These are phyloP conservation scores for Papilio polyxenes DNA, from an alignment of 1,140 invertebrate genomes.

Conservation along the genomic window DNA sequence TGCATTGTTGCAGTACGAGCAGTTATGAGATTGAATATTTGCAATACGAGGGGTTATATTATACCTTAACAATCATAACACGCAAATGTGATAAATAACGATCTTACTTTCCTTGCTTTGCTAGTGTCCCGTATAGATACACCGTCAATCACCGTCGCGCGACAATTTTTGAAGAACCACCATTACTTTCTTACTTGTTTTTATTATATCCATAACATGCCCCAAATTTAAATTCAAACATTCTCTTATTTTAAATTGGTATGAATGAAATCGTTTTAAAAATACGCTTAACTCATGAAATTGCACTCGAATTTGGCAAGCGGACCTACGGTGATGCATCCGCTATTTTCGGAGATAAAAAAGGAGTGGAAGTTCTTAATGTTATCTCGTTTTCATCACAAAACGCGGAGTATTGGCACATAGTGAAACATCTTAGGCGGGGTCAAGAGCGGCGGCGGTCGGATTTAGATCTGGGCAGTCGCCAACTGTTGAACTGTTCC, in stretches of 20 bases:
- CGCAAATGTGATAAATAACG: not conserved
- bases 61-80: not conserved
- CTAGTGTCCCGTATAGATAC: too few species aligned
- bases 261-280: slow-evolving; percentile 1
- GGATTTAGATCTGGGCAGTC: slow-evolving; percentile 72
- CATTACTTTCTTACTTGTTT: not conserved
- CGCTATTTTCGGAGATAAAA: not conserved
- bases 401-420: slow-evolving; percentile 58
- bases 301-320: slow-evolving; percentile 23
- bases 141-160: not conserved
- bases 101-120: not conserved
- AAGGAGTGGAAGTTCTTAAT: slow-evolving; percentile 9
- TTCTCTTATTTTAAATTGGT: not conserved
- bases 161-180: not conserved
- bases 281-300: slow-evolving; percentile 4
- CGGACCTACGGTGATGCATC: not conserved
- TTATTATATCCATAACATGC: not conserved
- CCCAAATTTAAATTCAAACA: not conserved
- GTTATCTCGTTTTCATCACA: slow-evolving; percentile 42
- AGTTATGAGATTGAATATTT: not conserved
- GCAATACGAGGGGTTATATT: not conserved
- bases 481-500: slow-evolving; percentile 60
- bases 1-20: slow-evolving; percentile 46
- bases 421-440: slow-evolving; percentile 62
- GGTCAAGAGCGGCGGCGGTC: slow-evolving; percentile 72